Base-by-base conservation (phyloP, 2,113 vertebrate genomes). In the Microtus oregoni region DNA sequence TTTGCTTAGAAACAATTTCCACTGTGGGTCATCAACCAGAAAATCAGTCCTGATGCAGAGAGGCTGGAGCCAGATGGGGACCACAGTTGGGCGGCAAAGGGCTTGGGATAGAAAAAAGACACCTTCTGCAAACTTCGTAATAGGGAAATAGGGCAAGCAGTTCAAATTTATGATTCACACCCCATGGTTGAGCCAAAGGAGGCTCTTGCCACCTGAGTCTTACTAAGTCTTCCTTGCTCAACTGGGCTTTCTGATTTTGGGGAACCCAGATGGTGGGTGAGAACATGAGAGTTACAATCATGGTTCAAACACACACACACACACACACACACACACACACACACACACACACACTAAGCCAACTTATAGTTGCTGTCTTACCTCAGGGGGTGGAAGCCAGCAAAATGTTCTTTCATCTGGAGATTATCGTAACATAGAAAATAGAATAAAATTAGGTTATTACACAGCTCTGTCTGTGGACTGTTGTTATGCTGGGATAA, bases 1-100 rank as follows among this genome's bases (percentile, higher is more conserved):
- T 97, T 94, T 95, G 76, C 94, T 95, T 91, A 96, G 65, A 97
- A 96, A 72, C 78, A 92, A 85, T 97, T 97, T 95, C 89, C 88
- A 65, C 87, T 28, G 68, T 85, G 41, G 92, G 85, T 95, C 78
- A 96, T 92, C 92, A 97, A 96, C 89, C 92, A 96, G 97, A 97
- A 97, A 97, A 96, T 92, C 96, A 95, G 89, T 38, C 90, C 86
- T 88, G 95, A 97, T 97, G 86, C 3, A 3, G 86, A 95, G 89
- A 87, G 82, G 78, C 82, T 72, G 7, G 3, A 92, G 86, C 95
- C 96, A 97, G 96, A 96, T 96, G 96, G 96, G 97, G 86, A 97
- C 89, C 92, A 83, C 92, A 95, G 93, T 94, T 92, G 94, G 93
- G 82, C 94, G 86, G 94, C 90, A 87, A 90, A 97, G 76, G 83